phyloP scores from a whole-genome alignment of 2,113 vertebrate species.

The Cyanoramphus novaezelandiae region DNA sequence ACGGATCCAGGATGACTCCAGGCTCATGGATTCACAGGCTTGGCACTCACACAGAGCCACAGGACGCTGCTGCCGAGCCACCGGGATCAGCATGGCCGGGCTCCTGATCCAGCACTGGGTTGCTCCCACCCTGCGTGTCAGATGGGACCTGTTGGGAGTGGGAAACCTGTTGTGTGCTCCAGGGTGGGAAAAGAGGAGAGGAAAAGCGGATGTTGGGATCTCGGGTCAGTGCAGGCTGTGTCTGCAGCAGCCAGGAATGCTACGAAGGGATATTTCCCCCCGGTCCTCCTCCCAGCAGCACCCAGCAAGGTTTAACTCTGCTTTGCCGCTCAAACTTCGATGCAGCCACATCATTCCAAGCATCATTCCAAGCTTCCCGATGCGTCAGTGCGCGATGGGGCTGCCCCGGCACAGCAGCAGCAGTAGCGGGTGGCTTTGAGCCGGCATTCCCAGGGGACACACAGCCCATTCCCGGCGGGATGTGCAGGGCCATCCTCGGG shows the following conservation, averaged over 20 bases:
- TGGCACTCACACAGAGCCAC: not conserved
- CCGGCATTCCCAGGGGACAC: not conserved
- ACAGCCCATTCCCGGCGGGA: not conserved
- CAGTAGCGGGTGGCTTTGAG: not conserved
- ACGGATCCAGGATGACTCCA: not conserved
- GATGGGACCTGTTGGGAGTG: not conserved
- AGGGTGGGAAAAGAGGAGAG: not conserved
- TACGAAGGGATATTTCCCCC: fast-evolving
- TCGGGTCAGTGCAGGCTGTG: not conserved
- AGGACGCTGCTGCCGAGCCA: not conserved
- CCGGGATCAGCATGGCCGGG: not conserved
- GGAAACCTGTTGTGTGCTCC: not conserved
- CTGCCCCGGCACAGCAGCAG: not conserved
- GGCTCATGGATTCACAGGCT: not conserved
- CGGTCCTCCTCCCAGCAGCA: not conserved
- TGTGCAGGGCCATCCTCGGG: not conserved
- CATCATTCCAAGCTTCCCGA: not conserved
- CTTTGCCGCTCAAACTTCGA: not conserved
- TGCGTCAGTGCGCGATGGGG: not conserved
- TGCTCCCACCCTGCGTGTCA: fast-evolving
- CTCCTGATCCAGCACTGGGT: too few species aligned
- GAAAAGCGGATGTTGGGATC: too few species aligned
- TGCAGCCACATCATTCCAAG: not conserved
- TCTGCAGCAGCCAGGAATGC: not conserved
- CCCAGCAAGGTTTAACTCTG: not conserved